A percentile compares a stretch with the other conserved stretches of the same genome.
Evolutionary conservation across 2,888 invertebrate species (phyloP).

Genomic region (Leucoma salicis): DNA sequence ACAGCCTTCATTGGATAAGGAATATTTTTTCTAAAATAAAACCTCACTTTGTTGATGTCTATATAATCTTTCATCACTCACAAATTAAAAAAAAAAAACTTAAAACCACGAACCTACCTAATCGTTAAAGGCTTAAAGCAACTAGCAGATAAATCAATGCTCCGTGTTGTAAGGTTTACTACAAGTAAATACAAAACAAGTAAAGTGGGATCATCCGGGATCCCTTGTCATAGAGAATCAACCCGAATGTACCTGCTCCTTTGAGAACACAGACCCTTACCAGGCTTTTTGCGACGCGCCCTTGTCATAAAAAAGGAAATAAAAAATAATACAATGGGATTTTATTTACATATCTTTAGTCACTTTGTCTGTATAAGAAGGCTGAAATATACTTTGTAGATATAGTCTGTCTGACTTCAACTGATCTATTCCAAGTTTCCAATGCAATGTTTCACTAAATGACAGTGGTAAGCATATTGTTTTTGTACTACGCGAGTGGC

Average conservation of each 20-base stretch:
- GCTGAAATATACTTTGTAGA: slow-evolving; percentile 4
- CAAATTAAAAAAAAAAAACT: no score
- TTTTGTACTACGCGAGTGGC: no score
- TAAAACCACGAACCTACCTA: no score
- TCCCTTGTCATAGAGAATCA: slow-evolving; percentile 52
- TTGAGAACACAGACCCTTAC: slow-evolving; percentile 55
- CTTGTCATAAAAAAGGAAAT: slow-evolving; percentile 47
- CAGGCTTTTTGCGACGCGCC: slow-evolving; percentile 57
- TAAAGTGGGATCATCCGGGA: slow-evolving; percentile 52
- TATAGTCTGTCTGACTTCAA: no score
- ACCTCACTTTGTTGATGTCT: no score
- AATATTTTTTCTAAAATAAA: no score
- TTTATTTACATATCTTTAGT: slow-evolving; percentile 44
- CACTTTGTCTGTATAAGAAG: slow-evolving; percentile 29
- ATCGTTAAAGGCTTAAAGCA: no score
- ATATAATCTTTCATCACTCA: no score
- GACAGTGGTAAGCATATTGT: no score
- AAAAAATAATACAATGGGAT: slow-evolving; percentile 39
- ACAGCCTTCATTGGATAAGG: no score
- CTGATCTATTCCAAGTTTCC: no score
- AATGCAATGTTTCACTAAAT: no score
- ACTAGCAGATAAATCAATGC: slow-evolving; percentile 14
- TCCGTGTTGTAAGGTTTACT: slow-evolving; percentile 25
- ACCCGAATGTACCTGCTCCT: slow-evolving; percentile 55
- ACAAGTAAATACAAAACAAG: slow-evolving; percentile 34